Evolutionary conservation across 2,113 vertebrate genomes (phyloP), one percentile per base, ranked within the genome.

Genomic region (Hippocampus guttulatus): DNA sequence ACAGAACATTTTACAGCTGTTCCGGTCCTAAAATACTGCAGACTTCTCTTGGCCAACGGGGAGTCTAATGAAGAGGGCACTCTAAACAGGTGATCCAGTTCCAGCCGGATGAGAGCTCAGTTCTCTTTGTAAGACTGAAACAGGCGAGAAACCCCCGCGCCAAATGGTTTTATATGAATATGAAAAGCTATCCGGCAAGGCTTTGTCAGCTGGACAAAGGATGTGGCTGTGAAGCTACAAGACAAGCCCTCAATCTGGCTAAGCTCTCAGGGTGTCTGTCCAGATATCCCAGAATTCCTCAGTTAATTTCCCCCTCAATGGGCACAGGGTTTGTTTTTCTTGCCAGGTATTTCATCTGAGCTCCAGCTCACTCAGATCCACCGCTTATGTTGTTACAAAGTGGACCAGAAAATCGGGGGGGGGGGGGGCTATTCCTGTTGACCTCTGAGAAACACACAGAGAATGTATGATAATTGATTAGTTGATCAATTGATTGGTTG

Each of bases 201-300:
- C 79, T 81, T 81, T 81, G 82, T 88, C 79, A 79, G 72, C 0
- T 67, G 79, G 81, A 90, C 86, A 89, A 87, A 85, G 69, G 72
- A 79, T 68, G 64, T 9, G 45, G 80, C 86, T 78, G 84, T 79
- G 84, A 82, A 79, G 75, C 80, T 75, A 78, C 69, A 72, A 85
- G 83, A 85, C 49, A 23, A 85, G 74, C 64, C 75, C 73, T 88
- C 87, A 38, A 82, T 88, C 84, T 83, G 78, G 84, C 77, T 83
- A 78, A 81, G 75, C 85, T 84, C 84, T 87, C 69, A 70, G 69
- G 74, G 78, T 20, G 75, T 88, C 71, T 68, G 74, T 87, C 85
- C 82, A 84, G 75, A 72, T 74, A 76, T 76, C 82, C 73, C 69
- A 78, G 75, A 84, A 90, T 90, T 91, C 88, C 80, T 85, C 76